Conservation (phyloP, 2,797 vertebrate genomes). For the Crocodylus rhombifer region DNA sequence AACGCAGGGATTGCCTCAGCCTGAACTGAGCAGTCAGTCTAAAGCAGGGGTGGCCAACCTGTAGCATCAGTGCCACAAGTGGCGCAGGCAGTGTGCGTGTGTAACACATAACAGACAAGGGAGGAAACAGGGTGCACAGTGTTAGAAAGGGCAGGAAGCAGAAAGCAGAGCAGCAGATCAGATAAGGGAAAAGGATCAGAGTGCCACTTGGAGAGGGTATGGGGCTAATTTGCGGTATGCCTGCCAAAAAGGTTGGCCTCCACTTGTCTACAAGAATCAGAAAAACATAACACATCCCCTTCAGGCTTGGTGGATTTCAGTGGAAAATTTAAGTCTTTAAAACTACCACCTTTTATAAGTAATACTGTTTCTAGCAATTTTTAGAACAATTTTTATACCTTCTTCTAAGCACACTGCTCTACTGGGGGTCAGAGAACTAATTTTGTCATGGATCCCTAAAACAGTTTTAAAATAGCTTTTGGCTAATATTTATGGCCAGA, state of each 20-base stretch:
- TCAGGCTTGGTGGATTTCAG: background rate
- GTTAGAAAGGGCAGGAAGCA: no score
- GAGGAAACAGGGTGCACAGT: no score
- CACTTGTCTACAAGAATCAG: background rate
- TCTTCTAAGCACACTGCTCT: background rate
- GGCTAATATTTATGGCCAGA: background rate
- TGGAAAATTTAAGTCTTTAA: background rate
- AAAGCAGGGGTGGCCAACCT: no score
- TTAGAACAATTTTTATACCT: background rate
- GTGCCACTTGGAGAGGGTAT: no score
- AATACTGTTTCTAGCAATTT: background rate
- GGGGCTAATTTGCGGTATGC: no score
- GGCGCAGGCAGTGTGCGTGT: no score
- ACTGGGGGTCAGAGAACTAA: no score
- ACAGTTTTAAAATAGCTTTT: background rate
- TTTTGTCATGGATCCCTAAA: background rate
- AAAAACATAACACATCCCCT: background rate
- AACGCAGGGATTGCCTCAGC: background rate
- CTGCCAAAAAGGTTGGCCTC: no score
- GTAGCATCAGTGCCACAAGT: no score
- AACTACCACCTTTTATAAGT: conserved; percentile 15
- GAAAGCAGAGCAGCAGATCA: no score
- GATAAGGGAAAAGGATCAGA: no score
- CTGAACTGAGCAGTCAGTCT: background rate
- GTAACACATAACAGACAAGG: no score